phyloP scores from a whole-genome alignment of 1,140 invertebrate species.

The Zaprionus vittiger region DNA sequence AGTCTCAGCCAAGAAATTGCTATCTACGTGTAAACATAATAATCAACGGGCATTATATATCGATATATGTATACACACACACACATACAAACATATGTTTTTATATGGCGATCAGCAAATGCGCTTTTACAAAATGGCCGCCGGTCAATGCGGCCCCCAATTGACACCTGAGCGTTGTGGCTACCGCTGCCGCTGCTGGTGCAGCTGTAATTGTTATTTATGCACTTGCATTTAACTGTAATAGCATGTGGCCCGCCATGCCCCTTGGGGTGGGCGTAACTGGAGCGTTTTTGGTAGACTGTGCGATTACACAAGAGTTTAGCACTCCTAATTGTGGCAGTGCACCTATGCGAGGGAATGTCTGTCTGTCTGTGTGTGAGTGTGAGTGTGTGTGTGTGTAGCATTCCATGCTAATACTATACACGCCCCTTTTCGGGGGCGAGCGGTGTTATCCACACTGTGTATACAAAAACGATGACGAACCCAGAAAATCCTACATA shows the following conservation, averaged over 20 bases:
- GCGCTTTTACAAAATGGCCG: constrained; percentile 73
- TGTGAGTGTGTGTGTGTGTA: background rate
- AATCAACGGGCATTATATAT: constrained; percentile 73
- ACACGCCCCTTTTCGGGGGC: constrained; percentile 13
- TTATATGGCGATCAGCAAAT: constrained; percentile 63
- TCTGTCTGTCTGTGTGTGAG: background rate
- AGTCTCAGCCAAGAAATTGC: constrained; percentile 43
- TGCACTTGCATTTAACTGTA: constrained; percentile 80
- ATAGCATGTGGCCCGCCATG: constrained; percentile 66
- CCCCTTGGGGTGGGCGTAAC: constrained; percentile 69
- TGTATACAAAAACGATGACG: constrained; percentile 18
- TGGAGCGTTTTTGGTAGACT: constrained; percentile 64
- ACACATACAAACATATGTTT: background rate
- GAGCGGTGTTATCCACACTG: constrained; percentile 27
- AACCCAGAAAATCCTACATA: constrained; percentile 24
- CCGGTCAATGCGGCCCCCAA: constrained; percentile 71
- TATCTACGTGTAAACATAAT: constrained; percentile 74
- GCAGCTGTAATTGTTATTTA: constrained; percentile 78
- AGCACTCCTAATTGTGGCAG: constrained; percentile 57
- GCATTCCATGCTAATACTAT: constrained; percentile 30
- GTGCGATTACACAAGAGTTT: constrained; percentile 68
- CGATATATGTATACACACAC: constrained; percentile 13
- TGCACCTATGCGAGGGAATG: constrained; percentile 25
- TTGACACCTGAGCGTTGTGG: constrained; percentile 72
- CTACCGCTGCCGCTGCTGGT: constrained; percentile 23